These are phyloP conservation scores for Choristoneura fumiferana DNA, from an alignment of 1,140 invertebrate species.

Conservation along the genomic window DNA sequence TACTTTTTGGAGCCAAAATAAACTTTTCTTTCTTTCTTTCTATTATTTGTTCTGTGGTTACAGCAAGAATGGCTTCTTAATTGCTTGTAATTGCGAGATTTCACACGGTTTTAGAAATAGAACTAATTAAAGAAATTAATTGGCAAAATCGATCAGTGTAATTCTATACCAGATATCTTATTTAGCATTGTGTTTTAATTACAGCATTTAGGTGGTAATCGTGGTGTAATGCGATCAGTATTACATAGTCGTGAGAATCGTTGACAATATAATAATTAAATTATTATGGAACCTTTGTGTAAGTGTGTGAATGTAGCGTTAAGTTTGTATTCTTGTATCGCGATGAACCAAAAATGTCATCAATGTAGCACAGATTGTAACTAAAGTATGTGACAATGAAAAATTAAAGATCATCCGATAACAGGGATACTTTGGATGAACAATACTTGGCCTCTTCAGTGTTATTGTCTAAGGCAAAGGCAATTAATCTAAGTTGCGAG, in stretches of 20 bases:
- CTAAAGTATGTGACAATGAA: background rate
- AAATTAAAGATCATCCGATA: background rate
- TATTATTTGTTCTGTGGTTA: too few relatives aligned
- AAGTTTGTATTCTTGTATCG: background rate
- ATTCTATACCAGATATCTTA: background rate
- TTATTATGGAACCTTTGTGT: conserved; percentile 5
- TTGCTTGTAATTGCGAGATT: background rate
- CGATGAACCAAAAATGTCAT: background rate
- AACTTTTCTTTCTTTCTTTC: too few relatives aligned
- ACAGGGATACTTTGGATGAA: background rate
- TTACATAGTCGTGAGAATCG: conserved; percentile 12
- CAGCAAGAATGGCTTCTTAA: conserved; percentile 1
- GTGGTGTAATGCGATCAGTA: conserved; percentile 7
- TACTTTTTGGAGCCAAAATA: too few relatives aligned
- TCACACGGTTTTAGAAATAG: conserved; percentile 2
- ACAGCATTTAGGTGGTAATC: conserved; percentile 10
- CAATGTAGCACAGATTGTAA: background rate
- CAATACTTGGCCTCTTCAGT: conserved; percentile 3
- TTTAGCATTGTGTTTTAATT: conserved; percentile 11
- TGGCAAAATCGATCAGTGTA: conserved; percentile 4
- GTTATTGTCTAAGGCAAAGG: conserved; percentile 8
- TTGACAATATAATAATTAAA: conserved; percentile 17
- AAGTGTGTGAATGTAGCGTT: background rate
- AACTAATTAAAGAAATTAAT: background rate
- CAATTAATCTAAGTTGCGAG: background rate